These are phyloP conservation scores for Hippocampus abdominalis DNA, from an alignment of 2,113 vertebrate species.

Conservation along the genomic window DNA sequence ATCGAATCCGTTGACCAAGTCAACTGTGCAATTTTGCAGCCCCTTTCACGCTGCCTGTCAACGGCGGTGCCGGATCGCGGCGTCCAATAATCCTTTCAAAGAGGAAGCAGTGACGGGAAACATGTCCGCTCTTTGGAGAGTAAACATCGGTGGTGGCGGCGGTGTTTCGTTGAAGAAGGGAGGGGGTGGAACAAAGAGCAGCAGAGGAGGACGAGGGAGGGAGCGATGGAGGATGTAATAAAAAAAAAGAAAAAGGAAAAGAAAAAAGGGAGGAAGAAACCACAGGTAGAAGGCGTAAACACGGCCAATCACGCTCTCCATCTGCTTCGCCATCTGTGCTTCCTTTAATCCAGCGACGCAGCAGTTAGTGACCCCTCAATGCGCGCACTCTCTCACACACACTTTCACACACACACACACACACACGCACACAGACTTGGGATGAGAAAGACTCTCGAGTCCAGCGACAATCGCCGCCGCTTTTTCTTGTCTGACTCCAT, in stretches of 20 bases:
- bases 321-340: constrained; percentile 78
- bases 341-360: constrained; percentile 72
- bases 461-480: constrained; percentile 51
- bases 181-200: constrained; percentile 31
- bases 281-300: constrained; percentile 75
- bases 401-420: constrained; percentile 36
- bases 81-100: neutral
- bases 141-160: constrained; percentile 30
- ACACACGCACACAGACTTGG: constrained; percentile 21
- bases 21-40: neutral
- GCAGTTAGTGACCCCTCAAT: constrained; percentile 68
- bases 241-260: constrained; percentile 5
- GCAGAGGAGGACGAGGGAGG: constrained; percentile 3
- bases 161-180: constrained; percentile 47
- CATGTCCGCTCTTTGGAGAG: constrained; percentile 20
- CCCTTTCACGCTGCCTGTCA: neutral
- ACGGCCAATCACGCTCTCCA: constrained; percentile 74
- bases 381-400: constrained; percentile 48
- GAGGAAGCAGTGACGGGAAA: constrained; percentile 6
- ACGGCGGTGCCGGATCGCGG: neutral
- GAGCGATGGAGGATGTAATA: constrained; percentile 3
- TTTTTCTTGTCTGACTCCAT: constrained; percentile 61
- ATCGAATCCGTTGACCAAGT: no score
- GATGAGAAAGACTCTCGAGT: constrained; percentile 6
- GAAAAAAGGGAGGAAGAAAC: constrained; percentile 50